Conservation (phyloP, 2,797 vertebrate species). For the Sebastes minor region DNA sequence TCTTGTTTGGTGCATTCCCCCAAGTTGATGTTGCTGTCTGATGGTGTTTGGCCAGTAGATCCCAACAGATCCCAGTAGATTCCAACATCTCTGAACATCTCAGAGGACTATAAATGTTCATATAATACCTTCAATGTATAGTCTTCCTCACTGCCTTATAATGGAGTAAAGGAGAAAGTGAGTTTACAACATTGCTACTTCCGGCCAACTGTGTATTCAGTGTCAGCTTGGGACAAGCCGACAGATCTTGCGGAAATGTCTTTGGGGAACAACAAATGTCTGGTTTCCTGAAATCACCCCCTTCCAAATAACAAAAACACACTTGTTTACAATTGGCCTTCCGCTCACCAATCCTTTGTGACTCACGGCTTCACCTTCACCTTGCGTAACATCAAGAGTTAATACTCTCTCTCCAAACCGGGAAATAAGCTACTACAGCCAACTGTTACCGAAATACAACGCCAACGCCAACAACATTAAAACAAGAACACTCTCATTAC, state of each 20-base stretch:
- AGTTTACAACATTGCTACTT: background rate
- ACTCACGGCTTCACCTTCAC: slow-evolving; percentile 43
- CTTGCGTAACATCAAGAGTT: slow-evolving; percentile 53
- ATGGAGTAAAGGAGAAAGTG: background rate
- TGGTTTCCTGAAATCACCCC: slow-evolving; percentile 34
- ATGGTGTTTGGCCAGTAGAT: no score
- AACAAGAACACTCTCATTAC: slow-evolving; percentile 31
- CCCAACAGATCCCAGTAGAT: no score
- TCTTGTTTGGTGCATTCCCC: no score
- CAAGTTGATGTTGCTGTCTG: no score
- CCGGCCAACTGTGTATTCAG: background rate
- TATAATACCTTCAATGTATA: background rate
- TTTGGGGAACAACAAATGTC: slow-evolving; percentile 17
- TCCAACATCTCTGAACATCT: background rate
- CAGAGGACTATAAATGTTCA: background rate
- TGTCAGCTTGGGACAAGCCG: slow-evolving; percentile 37
- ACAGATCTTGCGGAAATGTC: slow-evolving; percentile 7
- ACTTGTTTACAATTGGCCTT: slow-evolving; percentile 40
- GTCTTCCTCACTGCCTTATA: background rate
- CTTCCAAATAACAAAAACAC: slow-evolving; percentile 12
- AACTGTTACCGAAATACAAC: slow-evolving; percentile 52
- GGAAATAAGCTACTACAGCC: slow-evolving; percentile 64
- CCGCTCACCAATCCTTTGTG: slow-evolving; percentile 39
- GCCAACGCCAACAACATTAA: slow-evolving; percentile 4
- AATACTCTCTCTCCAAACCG: slow-evolving; percentile 39